Base-by-base conservation (phyloP, 2,888 invertebrate species). In the Tyria jacobaeae region DNA sequence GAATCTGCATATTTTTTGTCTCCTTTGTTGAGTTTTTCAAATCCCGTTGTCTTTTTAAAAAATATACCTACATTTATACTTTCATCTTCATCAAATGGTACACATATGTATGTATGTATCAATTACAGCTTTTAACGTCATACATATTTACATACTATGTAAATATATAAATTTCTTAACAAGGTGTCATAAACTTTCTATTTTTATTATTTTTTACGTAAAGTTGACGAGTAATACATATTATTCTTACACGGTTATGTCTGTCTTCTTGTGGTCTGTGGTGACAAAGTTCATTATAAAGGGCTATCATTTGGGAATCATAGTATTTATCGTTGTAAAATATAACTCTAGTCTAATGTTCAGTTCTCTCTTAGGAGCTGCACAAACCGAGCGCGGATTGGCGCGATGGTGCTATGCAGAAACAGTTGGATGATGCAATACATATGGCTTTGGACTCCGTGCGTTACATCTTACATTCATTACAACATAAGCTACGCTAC, bases 391-490 rank as follows among this genome's bases (percentile, higher is more conserved):
- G 66, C 74, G 76, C 74, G 73, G 74, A 73, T 61, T 76, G 74
- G 76, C 74, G 74, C 73, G 76, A 75, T 51, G 74, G 76, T 76
- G 74, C 74, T 58, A 76, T 75, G 74, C 74, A 76, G 74, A 76
- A 76, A 76, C 76, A 75, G 68, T 73, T 75, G 74, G 74, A 75
- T 75, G 74, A 75, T 66, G 74, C 74, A 59, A 76, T 76, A 71
- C 74, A 75, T 76, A 76, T 76, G 74, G 74, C 76, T 68, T 75
- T 75, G 74, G 74, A 75, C 71, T 75, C 76, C 62, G 74, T 75
- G 74, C 74, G 74, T 75, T 76, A 65, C 56, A 70, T 73, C 76
- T 73, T 64, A 76, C 64, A 73, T 69, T 70, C 70, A 76, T 58
- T 61, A 53, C 41, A 51, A 35, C 24, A 47, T 41, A 41, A 41